Evolutionary conservation across 1,140 invertebrate species (phyloP), one percentile per base, ranked within the genome.

Genomic region (Lepidurus arcticus): DNA sequence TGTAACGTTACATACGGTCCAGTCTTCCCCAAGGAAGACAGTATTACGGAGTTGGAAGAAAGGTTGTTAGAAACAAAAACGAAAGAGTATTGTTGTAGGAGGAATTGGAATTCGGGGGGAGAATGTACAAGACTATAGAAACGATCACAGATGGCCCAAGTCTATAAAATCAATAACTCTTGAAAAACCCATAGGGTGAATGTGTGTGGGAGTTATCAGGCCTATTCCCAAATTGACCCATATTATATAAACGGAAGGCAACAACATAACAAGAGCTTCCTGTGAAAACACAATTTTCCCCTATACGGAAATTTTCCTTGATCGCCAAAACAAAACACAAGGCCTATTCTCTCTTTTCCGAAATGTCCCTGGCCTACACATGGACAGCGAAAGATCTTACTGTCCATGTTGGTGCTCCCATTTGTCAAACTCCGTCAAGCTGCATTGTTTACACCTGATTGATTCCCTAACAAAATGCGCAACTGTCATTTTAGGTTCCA

Each of bases 121-220:
- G 21, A 47, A 65, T 21, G 16, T 65, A 34, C 34, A 34, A 7
- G 53, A n/a, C 53, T 65, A 65, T 65, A 65, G 34, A 4, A 34
- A 65, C n/a, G 6, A 65, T 65, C 53, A 16, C 53, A 65, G 53
- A 65, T 65, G 53, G 53, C n/a, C 53, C 13, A 65, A 65, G 53
- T 65, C 53, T 65, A 65, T 65, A 65, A 65, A 65, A 65, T 65
- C 53, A 65, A 65, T 65, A 65, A 65, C n/a, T 65, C 53, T 65
- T 21, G 53, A 65, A 65, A 65, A 65, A 13, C 53, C 53, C 13
- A 65, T 9, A 16, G 53, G 53, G 21, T 65, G 53, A n/a, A 21
- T 65, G 53, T 65, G 53, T 65, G 53, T 65, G 53, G 53, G 53
- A 65, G 53, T 65, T 65, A 65, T 65, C 53, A 65, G 53, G 53